These are phyloP conservation scores for Rosalia funebris DNA, from an alignment of 2,888 invertebrate species.

Conservation along the genomic window DNA sequence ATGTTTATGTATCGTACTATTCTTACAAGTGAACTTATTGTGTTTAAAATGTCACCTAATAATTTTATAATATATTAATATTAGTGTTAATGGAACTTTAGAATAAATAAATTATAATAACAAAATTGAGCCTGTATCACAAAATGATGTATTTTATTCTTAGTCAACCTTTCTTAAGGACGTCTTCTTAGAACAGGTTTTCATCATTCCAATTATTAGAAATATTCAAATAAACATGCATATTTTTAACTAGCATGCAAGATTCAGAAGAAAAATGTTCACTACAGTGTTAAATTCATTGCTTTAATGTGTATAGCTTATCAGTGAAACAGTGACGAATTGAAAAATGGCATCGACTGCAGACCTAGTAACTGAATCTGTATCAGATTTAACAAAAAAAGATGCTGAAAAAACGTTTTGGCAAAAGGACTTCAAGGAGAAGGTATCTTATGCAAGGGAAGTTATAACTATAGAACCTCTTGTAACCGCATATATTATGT, in stretches of 20 bases:
- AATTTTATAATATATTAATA: too few species aligned
- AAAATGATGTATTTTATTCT: not conserved
- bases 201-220: slow-evolving; percentile 8
- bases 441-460: slow-evolving; percentile 47
- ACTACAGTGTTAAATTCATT: not conserved
- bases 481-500: slow-evolving; percentile 55
- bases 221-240: not conserved
- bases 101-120: too few species aligned
- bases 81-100: too few species aligned
- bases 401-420: slow-evolving; percentile 44
- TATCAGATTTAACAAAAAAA: slow-evolving; percentile 45
- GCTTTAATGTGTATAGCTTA: not conserved
- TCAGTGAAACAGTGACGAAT: not conserved
- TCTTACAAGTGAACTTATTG: too few species aligned
- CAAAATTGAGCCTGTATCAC: not conserved
- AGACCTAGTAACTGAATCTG: slow-evolving; percentile 53
- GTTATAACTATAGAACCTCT: slow-evolving; percentile 61
- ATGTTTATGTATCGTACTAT: too few species aligned
- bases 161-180: slow-evolving; percentile 15
- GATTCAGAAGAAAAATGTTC: slow-evolving; percentile 12
- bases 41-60: too few species aligned
- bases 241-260: slow-evolving; percentile 6
- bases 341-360: slow-evolving; percentile 53
- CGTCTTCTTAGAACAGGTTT: slow-evolving; percentile 28
- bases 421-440: slow-evolving; percentile 43